Evolutionary conservation across 2,113 vertebrate genomes (phyloP).

Genomic region (Anoplopoma fimbria): DNA sequence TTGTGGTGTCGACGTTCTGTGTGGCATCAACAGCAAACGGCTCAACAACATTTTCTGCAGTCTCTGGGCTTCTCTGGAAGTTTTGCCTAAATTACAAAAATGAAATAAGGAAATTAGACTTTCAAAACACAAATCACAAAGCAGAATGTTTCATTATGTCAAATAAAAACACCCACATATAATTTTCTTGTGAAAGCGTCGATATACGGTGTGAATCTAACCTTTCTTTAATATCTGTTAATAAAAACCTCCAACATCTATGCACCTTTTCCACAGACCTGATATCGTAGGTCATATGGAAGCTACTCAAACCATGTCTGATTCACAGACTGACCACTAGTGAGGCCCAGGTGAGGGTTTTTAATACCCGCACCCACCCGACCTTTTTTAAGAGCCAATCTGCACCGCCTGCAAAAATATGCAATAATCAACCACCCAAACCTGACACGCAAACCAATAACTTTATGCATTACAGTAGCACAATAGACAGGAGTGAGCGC

Average conservation of each 20-base stretch:
- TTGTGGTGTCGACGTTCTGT: not conserved
- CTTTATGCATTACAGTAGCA: not conserved
- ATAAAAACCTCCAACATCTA: not conserved
- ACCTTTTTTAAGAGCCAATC: too few species aligned
- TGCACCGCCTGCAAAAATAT: too few species aligned
- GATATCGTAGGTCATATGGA: not conserved
- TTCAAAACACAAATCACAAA: not conserved
- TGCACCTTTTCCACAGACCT: not conserved
- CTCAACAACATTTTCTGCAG: constrained; percentile 20
- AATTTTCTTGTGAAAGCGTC: not conserved
- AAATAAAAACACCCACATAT: not conserved
- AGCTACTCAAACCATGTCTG: not conserved
- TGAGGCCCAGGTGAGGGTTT: too few species aligned
- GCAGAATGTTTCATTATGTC: not conserved
- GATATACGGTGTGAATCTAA: not conserved
- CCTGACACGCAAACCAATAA: not conserved
- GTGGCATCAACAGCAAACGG: not conserved
- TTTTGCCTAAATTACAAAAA: constrained; percentile 46
- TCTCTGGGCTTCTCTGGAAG: constrained; percentile 1
- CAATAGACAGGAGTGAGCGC: not conserved
- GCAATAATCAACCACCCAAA: too few species aligned
- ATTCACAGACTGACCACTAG: not conserved
- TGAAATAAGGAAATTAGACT: not conserved
- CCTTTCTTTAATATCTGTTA: not conserved
- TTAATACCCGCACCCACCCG: too few species aligned